Conservation (phyloP, 2,113 vertebrate species). For the Cephalopterus ornatus region DNA sequence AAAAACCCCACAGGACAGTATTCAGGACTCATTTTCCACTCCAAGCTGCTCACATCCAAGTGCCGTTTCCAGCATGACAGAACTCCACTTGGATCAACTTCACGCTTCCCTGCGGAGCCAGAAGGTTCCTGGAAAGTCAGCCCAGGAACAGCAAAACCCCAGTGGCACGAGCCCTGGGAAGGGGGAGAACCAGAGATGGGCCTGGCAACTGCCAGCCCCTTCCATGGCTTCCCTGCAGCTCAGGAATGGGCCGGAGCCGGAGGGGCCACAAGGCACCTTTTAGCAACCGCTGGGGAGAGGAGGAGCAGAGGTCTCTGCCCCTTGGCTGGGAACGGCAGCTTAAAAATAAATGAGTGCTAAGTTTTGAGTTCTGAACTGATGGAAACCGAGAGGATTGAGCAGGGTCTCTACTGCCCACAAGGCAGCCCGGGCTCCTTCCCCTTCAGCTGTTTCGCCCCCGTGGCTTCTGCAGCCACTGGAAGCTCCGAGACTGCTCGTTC, state of each 20-base stretch:
- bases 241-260: background rate
- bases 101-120: rapidly evolving
- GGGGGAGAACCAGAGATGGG: background rate
- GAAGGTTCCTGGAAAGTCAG: background rate
- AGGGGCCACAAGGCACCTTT: background rate
- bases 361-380: constrained; percentile 25
- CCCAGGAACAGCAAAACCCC: background rate
- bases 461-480: background rate
- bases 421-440: constrained; percentile 13
- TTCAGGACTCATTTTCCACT: background rate
- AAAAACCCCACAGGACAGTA: background rate
- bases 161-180: background rate
- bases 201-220: background rate
- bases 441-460: background rate
- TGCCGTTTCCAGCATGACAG: background rate
- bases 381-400: constrained; percentile 47
- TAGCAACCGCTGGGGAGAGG: rapidly evolving
- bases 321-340: background rate
- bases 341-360: background rate
- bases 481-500: background rate
- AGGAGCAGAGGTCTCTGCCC: background rate
- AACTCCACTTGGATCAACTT: background rate
- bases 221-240: background rate
- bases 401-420: constrained; percentile 15
- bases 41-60: background rate